Conservation (phyloP, 2,797 vertebrate species). For the Helostoma temminkii region DNA sequence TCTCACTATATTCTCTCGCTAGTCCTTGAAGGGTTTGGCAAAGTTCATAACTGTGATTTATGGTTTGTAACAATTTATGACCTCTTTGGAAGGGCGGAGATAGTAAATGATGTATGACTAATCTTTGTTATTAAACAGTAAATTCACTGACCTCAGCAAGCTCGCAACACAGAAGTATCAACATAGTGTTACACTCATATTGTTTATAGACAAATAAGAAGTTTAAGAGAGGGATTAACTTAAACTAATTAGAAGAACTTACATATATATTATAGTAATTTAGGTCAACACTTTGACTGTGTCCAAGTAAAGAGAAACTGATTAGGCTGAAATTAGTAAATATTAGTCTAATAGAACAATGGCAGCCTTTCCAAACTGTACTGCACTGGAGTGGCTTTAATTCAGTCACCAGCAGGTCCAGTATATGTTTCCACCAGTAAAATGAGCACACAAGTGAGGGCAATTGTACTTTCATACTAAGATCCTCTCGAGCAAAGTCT, state of each 20-base stretch:
- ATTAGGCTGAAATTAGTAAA: no score
- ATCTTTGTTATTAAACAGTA: conserved; percentile 4
- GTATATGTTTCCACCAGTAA: no score
- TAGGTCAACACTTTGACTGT: no score
- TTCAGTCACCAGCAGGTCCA: no score
- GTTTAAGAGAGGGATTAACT: background rate
- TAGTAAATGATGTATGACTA: conserved; percentile 8
- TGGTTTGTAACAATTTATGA: conserved; percentile 13
- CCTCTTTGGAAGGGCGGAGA: conserved; percentile 4
- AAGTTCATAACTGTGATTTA: conserved; percentile 20
- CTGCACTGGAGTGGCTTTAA: no score
- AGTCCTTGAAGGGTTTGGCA: background rate
- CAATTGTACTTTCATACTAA: no score
- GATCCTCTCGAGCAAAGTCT: background rate
- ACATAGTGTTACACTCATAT: background rate
- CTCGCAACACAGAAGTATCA: background rate
- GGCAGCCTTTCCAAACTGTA: no score
- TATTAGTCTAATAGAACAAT: no score
- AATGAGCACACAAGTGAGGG: no score
- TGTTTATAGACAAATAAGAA: background rate
- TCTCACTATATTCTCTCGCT: no score
- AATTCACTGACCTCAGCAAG: background rate
- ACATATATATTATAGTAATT: no score
- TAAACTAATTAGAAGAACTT: background rate
- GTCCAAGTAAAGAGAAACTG: no score